Base-by-base conservation (phyloP, 1,140 invertebrate genomes). In the Drosophila lacertosa region DNA sequence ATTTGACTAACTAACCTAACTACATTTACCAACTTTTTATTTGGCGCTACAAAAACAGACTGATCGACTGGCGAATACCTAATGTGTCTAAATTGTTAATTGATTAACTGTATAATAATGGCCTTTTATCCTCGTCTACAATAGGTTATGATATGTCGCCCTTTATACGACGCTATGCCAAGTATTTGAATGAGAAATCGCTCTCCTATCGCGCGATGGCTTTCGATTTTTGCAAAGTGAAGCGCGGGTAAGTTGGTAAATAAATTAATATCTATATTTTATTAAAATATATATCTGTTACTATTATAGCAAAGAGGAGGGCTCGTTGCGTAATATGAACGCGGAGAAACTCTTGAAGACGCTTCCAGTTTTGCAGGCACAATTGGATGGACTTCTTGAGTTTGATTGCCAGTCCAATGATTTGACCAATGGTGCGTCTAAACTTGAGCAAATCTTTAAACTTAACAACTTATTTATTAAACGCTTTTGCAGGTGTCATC, bases 161-260 rank as follows among this genome's bases (percentile, higher is more conserved):
- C 71, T 99, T 99, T 92, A 99, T 99, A 90, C 94, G 98, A 91
- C 94, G 98, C 88, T 99, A 99, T 93, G 97, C 98, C 71, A 98
- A 98, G 93, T 99, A 99, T 93, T 94, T 99, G 88, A 99, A 99
- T 92, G 98, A 99, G 92, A 99, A 99, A 92, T 98, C 99, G 53
- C 93, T 98, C 62, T 98, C 98, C 16, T 99, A 99, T 93, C 95
- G 99, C 92, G 96, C 96, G 37, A 98, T 99, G 89, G 99, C 99
- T 59, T 99, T 99, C 92, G 99, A 99, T 93, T 99, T 99, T 93
- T 99, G 99, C 93, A 99, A 99, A 96, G 97, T 99, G 37, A 99
- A 99, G 92, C 93, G 98, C 92, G 98, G 98, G 90, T 91, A 89
- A 81, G 97, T 98, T 13, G 33, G n/a, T n/a, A n/a, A n/a, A n/a